phyloP scores from a whole-genome alignment of 2,797 vertebrate genomes.

The Merluccius polli region DNA sequence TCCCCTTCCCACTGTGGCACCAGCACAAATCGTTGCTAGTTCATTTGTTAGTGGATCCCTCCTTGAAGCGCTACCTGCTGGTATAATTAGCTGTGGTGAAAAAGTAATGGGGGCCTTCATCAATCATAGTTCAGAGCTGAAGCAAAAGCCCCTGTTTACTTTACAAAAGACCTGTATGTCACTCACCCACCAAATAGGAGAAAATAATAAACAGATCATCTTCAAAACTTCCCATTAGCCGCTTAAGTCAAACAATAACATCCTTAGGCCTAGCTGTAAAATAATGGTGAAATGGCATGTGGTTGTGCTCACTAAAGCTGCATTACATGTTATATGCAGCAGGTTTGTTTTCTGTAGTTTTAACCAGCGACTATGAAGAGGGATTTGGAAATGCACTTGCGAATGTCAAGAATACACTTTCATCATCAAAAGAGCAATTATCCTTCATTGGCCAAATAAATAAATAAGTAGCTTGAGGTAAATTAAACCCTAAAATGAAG shows the following conservation, averaged over 20 bases:
- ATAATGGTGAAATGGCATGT: too few species aligned
- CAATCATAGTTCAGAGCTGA: constrained; percentile 58
- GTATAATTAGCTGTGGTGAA: constrained; percentile 66
- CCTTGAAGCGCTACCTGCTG: constrained; percentile 55
- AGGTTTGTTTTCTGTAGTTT: too few species aligned
- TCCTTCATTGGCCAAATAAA: neutral
- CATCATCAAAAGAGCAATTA: neutral
- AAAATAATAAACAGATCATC: too few species aligned
- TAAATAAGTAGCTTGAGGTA: neutral
- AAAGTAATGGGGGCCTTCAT: constrained; percentile 65
- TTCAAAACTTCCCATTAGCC: too few species aligned
- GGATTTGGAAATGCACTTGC: neutral
- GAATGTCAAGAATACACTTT: neutral
- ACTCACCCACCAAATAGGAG: constrained; percentile 38
- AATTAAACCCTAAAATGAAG: neutral
- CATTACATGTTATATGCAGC: too few species aligned
- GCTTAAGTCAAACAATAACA: too few species aligned
- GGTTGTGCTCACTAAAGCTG: too few species aligned
- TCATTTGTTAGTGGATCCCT: constrained; percentile 76
- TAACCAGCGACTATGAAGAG: too few species aligned
- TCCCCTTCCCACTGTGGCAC: constrained; percentile 62
- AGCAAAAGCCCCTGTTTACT: constrained; percentile 30
- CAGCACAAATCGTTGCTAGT: constrained; percentile 49
- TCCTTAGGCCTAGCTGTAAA: too few species aligned
- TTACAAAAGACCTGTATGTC: constrained; percentile 35